Evolutionary conservation across 1,140 invertebrate genomes (phyloP).

Genomic region (Procambarus virginalis): DNA sequence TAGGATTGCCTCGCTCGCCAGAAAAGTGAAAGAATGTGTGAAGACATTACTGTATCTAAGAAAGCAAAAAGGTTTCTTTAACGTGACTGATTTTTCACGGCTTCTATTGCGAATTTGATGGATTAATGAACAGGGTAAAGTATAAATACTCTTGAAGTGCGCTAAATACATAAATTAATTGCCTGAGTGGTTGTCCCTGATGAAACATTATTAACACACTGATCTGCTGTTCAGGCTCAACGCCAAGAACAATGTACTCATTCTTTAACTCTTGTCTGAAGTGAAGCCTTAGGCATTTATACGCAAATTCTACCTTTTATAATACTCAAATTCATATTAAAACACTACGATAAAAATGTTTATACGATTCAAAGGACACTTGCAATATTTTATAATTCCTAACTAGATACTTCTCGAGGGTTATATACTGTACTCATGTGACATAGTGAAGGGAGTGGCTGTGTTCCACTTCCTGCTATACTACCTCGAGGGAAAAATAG

Average conservation of each 20-base stretch:
- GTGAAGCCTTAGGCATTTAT: conserved; percentile 23
- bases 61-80: background rate
- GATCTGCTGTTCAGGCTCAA: background rate
- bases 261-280: conserved; percentile 28
- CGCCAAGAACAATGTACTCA: conserved; percentile 5
- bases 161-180: conserved; percentile 34
- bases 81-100: background rate
- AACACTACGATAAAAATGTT: conserved; percentile 61
- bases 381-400: conserved; percentile 44
- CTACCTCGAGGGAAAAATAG: conserved; percentile 41
- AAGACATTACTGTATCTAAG: background rate
- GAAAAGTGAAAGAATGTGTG: conserved; percentile 13
- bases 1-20: conserved; percentile 42
- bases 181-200: conserved; percentile 62
- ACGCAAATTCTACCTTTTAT: conserved; percentile 14
- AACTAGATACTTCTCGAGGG: conserved; percentile 42
- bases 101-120: conserved; percentile 8
- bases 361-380: conserved; percentile 66
- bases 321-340: conserved; percentile 28
- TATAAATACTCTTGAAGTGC: conserved; percentile 28
- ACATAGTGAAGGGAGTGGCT: background rate
- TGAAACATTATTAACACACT: conserved; percentile 16
- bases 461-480: conserved; percentile 10
- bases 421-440: background rate
- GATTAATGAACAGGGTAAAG: background rate